These are phyloP conservation scores for Carcina quercana DNA, from an alignment of 2,888 invertebrate species.

Conservation along the genomic window DNA sequence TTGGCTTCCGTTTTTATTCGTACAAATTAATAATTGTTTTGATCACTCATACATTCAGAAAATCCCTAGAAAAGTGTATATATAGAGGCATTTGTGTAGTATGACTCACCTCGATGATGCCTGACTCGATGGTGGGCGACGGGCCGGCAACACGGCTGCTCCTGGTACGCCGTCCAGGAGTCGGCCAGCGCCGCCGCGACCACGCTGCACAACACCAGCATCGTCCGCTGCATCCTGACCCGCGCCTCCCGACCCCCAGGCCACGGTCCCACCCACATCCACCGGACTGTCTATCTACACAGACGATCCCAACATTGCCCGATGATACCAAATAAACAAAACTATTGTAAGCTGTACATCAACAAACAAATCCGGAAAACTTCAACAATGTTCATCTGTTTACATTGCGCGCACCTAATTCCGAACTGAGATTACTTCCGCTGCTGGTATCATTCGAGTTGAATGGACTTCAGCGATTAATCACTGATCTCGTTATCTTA, in stretches of 20 bases:
- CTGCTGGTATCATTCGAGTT: slow-evolving; percentile 41
- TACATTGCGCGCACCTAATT: slow-evolving; percentile 53
- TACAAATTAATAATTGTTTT: no score
- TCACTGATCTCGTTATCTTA: slow-evolving; percentile 58
- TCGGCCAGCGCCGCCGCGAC: slow-evolving; percentile 71
- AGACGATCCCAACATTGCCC: slow-evolving; percentile 26
- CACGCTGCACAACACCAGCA: slow-evolving; percentile 46
- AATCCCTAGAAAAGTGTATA: no score
- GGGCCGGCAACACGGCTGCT: slow-evolving; percentile 78
- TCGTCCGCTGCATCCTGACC: slow-evolving; percentile 50
- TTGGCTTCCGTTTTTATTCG: no score
- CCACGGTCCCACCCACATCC: slow-evolving; percentile 36
- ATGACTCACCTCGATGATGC: slow-evolving; percentile 76
- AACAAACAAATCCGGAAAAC: slow-evolving; percentile 54
- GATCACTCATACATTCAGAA: no score
- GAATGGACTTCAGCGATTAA: slow-evolving; percentile 55
- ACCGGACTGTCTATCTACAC: no score
- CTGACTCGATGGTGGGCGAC: slow-evolving; percentile 74
- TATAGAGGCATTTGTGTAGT: not conserved
- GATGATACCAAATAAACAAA: slow-evolving; percentile 29
- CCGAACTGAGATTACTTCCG: slow-evolving; percentile 50
- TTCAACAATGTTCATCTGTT: slow-evolving; percentile 58
- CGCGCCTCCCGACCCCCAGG: not conserved
- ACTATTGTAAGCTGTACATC: slow-evolving; percentile 34
- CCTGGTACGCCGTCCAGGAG: slow-evolving; percentile 79